Evolutionary conservation across 2,113 vertebrate genomes (phyloP).

Genomic region (Chionomys nivalis): DNA sequence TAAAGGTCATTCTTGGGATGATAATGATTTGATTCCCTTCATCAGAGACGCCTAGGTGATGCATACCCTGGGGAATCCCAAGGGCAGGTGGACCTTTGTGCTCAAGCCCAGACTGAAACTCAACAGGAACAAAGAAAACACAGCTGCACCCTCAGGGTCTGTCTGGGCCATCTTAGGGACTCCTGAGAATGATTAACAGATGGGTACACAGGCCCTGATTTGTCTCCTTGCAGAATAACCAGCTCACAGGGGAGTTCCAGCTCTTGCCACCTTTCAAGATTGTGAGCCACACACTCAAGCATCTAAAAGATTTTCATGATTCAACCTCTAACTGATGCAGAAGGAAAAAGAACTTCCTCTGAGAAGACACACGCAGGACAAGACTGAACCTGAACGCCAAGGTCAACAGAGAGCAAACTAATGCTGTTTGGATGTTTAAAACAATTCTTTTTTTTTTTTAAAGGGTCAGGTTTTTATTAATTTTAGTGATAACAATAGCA

Average conservation of each 20-base stretch:
- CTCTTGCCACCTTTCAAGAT: neutral
- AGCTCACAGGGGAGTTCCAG: neutral
- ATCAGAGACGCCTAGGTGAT: neutral
- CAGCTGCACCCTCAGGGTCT: neutral
- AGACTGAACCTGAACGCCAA: neutral
- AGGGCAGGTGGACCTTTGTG: neutral
- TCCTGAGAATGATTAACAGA: neutral
- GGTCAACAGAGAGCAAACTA: neutral
- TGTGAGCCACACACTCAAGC: neutral
- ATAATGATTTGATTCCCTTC: neutral
- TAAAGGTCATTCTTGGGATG: too few species aligned
- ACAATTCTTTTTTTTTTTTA: neutral
- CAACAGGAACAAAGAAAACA: neutral
- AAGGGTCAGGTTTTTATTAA: neutral
- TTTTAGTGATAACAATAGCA: neutral
- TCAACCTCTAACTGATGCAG: neutral
- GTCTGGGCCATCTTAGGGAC: neutral
- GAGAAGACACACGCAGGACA: neutral
- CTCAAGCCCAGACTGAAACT: slow-evolving; percentile 29
- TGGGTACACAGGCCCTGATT: neutral
- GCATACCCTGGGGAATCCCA: neutral
- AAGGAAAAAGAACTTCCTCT: slow-evolving; percentile 46
- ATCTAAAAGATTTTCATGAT: neutral
- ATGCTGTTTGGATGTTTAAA: neutral
- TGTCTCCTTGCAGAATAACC: neutral